Conservation (phyloP, 2,888 invertebrate genomes). For the Glaucopsyche alexis region DNA sequence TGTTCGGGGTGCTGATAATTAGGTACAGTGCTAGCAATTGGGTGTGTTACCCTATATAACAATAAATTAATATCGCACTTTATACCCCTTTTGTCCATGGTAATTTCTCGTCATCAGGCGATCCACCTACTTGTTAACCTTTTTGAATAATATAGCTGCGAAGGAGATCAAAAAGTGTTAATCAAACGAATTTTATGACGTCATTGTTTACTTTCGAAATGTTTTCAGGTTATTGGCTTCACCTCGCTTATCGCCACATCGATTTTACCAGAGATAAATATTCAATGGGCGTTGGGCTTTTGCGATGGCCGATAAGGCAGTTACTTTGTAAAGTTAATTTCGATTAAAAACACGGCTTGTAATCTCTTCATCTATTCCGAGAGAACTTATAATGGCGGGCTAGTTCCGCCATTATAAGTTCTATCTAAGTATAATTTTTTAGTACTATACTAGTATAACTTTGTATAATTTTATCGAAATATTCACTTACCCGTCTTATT, state of each 20-base stretch:
- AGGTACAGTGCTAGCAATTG: too few species aligned
- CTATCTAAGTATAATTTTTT: too few species aligned
- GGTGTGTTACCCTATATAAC: too few species aligned
- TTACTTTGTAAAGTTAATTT: not conserved
- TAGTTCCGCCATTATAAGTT: too few species aligned
- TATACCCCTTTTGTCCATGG: too few species aligned
- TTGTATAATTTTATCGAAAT: too few species aligned
- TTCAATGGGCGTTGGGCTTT: slow-evolving; percentile 18
- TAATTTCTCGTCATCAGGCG: not conserved
- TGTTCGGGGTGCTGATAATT: too few species aligned
- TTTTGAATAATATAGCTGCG: not conserved
- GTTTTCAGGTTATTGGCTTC: slow-evolving; percentile 15
- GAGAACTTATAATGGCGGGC: too few species aligned
- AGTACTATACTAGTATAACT: too few species aligned
- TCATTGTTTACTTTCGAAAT: slow-evolving; percentile 8
- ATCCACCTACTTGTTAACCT: not conserved
- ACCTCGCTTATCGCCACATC: slow-evolving; percentile 19
- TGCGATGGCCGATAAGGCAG: not conserved
- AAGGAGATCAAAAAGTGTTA: not conserved
- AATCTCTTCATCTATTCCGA: not conserved
- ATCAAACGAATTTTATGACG: not conserved
- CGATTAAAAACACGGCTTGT: not conserved
- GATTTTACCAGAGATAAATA: slow-evolving; percentile 23
- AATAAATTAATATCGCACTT: too few species aligned
- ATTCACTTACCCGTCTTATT: too few species aligned